phyloP scores from a whole-genome alignment of 2,888 invertebrate species.

The Carcina quercana region DNA sequence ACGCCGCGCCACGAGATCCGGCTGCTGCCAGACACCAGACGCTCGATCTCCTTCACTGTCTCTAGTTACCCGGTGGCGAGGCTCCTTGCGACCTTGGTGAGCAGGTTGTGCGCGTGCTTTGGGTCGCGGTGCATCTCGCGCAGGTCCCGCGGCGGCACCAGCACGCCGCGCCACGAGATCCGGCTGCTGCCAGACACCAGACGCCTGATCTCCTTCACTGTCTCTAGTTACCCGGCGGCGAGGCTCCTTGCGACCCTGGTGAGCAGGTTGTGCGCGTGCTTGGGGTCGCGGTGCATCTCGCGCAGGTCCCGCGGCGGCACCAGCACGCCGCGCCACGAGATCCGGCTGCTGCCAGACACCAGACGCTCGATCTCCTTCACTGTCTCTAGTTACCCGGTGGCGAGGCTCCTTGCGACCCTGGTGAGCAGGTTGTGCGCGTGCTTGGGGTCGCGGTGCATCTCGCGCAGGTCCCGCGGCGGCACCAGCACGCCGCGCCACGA shows the following conservation, averaged over 20 bases:
- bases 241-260: conserved; percentile 11
- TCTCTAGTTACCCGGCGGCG: conserved; percentile 6
- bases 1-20: conserved; percentile 62
- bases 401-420: conserved; percentile 10
- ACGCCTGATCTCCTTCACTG: conserved; percentile 58
- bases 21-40: conserved; percentile 64
- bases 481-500: conserved; percentile 58
- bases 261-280: conserved; percentile 15
- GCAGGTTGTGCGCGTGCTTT: conserved; percentile 14
- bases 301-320: conserved; percentile 51
- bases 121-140: conserved; percentile 17
- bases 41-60: conserved; percentile 59
- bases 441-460: conserved; percentile 8
- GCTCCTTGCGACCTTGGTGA: conserved; percentile 11
- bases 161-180: conserved; percentile 62
- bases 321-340: conserved; percentile 59
- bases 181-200: conserved; percentile 64
- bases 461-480: conserved; percentile 48
- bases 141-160: conserved; percentile 50
- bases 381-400: conserved; percentile 7
- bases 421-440: conserved; percentile 15
- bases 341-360: conserved; percentile 64
- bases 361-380: conserved; percentile 61
- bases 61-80: conserved; percentile 7
- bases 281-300: conserved; percentile 12